Conservation (phyloP, 2,888 invertebrate species). For the Zaprionus lineosus region DNA sequence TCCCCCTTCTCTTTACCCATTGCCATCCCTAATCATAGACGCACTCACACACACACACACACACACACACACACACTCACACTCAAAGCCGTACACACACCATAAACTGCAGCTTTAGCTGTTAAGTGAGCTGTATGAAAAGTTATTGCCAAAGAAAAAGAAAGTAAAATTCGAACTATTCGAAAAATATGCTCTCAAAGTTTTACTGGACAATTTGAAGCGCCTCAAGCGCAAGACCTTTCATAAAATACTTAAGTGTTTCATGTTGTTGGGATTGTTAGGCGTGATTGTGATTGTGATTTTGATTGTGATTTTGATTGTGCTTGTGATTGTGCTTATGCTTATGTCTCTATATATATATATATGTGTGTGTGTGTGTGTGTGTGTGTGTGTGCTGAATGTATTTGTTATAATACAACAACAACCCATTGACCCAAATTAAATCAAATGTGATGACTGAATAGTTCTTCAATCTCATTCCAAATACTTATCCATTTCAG, state of each 20-base stretch:
- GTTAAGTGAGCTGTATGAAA: conserved; percentile 57
- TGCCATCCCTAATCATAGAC: background rate
- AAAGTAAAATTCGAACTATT: conserved; percentile 9
- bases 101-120: conserved; percentile 55
- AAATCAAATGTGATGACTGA: conserved; percentile 34
- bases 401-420: conserved; percentile 8
- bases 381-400: no score
- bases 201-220: conserved; percentile 13
- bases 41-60: background rate
- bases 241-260: conserved; percentile 33
- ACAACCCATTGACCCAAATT: conserved; percentile 53
- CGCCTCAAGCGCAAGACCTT: conserved; percentile 4
- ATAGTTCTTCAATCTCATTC: conserved; percentile 42
- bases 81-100: conserved; percentile 5
- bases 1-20: background rate
- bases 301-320: background rate
- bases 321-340: background rate
- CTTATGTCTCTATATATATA: no score
- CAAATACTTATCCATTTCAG: background rate
- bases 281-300: background rate
- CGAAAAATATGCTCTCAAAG: conserved; percentile 33
- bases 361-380: no score
- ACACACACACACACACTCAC: background rate
- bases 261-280: conserved; percentile 19
- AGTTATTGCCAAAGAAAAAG: conserved; percentile 35